Conservation (phyloP, 2,113 vertebrate genomes). For the Octodon degus region DNA sequence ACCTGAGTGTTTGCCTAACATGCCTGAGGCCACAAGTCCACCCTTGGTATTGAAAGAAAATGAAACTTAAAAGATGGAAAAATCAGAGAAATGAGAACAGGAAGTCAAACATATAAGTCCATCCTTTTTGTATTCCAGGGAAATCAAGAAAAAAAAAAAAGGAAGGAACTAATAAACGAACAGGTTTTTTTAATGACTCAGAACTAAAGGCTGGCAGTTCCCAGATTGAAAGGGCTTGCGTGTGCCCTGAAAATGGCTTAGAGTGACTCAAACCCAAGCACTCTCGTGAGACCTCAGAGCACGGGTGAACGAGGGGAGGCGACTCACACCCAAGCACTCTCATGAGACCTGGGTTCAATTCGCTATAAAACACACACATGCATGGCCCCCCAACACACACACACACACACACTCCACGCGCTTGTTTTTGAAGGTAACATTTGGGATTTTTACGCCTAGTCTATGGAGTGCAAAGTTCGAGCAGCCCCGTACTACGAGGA, state of each 20-base stretch:
- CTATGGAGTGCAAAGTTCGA: not conserved
- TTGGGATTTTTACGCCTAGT: not conserved
- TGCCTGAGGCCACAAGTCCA: not conserved
- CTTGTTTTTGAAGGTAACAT: not conserved
- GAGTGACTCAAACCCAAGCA: not conserved
- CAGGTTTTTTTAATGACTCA: not conserved
- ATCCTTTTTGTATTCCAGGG: not conserved
- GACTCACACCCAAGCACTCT: not conserved
- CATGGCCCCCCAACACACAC: no score
- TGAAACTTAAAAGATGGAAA: not conserved
- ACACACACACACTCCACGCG: no score
- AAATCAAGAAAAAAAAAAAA: not conserved
- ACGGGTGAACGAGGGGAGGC: no score
- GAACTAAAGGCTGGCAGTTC: not conserved
- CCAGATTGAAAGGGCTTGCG: not conserved
- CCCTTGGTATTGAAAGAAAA: not conserved
- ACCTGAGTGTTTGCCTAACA: not conserved
- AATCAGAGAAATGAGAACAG: not conserved
- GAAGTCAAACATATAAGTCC: not conserved
- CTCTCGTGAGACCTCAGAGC: not conserved
- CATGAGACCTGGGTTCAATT: not conserved
- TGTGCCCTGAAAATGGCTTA: not conserved
- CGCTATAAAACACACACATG: not conserved
- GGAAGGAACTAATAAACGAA: not conserved
- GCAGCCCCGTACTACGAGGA: accelerated